phyloP scores from a whole-genome alignment of 2,888 invertebrate species.

The Chloroclystis v-ata region DNA sequence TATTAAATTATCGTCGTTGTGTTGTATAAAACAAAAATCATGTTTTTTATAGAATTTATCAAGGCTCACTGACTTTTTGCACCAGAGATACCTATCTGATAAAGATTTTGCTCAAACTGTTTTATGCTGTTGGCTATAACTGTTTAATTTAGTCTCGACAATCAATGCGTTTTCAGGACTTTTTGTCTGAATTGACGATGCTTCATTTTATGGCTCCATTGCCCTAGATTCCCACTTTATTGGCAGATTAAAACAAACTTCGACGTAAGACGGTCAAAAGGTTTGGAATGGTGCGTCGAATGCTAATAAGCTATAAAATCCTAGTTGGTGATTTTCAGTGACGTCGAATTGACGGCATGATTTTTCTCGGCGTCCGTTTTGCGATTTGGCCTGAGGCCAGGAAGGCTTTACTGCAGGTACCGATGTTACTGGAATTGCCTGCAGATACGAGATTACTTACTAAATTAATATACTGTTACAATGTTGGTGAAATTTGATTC shows the following conservation, averaged over 20 bases:
- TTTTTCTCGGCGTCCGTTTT: slow-evolving; percentile 30
- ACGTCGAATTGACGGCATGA: slow-evolving; percentile 25
- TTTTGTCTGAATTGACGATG: slow-evolving; percentile 14
- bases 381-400: slow-evolving; percentile 25
- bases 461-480: too few relatives aligned
- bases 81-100: too few relatives aligned
- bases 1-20: too few relatives aligned
- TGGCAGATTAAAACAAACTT: slow-evolving; percentile 21
- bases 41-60: too few relatives aligned
- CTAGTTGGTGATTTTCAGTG: slow-evolving; percentile 31
- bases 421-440: slow-evolving; percentile 5
- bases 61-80: too few relatives aligned
- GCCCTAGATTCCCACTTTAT: slow-evolving; percentile 19
- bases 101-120: too few relatives aligned
- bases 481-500: too few relatives aligned
- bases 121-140: too few relatives aligned
- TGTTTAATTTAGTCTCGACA: too few relatives aligned
- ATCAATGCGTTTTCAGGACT: slow-evolving; percentile 7
- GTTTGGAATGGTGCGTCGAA: slow-evolving; percentile 24
- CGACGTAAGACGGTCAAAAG: slow-evolving; percentile 1
- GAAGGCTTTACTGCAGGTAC: slow-evolving; percentile 11
- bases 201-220: slow-evolving; percentile 20
- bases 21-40: too few relatives aligned
- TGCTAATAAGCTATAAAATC: slow-evolving; percentile 31
- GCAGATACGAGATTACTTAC: too few relatives aligned